Evolutionary conservation across 2,113 vertebrate species (phyloP).

Genomic region (Semicossyphus pulcher): DNA sequence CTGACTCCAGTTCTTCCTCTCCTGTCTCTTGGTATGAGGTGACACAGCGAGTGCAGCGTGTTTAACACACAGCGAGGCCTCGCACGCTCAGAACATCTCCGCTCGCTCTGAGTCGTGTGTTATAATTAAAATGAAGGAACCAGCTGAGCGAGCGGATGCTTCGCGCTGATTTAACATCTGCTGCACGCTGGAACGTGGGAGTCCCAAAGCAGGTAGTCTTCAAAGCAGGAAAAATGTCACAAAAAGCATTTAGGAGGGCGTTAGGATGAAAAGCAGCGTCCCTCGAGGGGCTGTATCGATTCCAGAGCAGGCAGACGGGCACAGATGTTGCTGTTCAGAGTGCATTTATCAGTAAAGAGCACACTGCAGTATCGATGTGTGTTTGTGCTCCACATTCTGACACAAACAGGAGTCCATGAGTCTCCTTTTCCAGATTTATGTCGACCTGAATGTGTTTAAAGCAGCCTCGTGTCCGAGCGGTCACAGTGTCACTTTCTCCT

Average conservation of each 20-base stretch:
- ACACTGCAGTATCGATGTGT: conserved; percentile 31
- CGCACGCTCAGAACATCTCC: not conserved
- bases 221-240: conserved; percentile 11
- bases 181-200: conserved; percentile 6
- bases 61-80: not conserved
- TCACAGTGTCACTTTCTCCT: conserved; percentile 5
- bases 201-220: conserved; percentile 13
- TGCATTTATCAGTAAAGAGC: conserved; percentile 41
- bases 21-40: not conserved
- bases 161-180: conserved; percentile 27
- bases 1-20: not conserved
- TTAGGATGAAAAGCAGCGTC: conserved; percentile 11
- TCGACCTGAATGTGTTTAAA: conserved; percentile 4
- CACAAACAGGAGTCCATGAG: too few relatives aligned
- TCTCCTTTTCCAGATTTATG: not conserved
- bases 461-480: not conserved
- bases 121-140: conserved; percentile 25
- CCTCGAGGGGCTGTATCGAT: conserved; percentile 46
- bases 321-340: conserved; percentile 3
- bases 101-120: not conserved
- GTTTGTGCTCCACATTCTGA: conserved; percentile 2
- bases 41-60: not conserved
- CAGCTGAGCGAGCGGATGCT: conserved; percentile 32
- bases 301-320: conserved; percentile 13
- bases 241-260: not conserved